Evolutionary conservation across 2,888 invertebrate species (phyloP).

Genomic region (Hirtodrosophila histrioides): DNA sequence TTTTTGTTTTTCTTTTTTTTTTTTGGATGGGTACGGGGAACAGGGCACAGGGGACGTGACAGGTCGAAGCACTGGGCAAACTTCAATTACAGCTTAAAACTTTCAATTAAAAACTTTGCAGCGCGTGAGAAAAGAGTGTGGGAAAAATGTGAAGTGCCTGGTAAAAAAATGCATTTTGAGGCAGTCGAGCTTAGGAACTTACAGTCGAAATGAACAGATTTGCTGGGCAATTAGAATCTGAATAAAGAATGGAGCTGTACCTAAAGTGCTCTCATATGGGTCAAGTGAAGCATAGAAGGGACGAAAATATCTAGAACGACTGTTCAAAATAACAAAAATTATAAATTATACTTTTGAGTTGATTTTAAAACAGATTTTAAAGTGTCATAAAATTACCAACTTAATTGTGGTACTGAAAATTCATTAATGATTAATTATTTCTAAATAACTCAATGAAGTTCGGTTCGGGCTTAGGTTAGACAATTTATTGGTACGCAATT

Average conservation of each 20-base stretch:
- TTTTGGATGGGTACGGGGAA: neutral
- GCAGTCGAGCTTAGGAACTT: conserved; percentile 40
- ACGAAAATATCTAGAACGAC: no score
- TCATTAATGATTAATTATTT: no score
- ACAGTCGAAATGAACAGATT: conserved; percentile 43
- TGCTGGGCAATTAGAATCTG: conserved; percentile 40
- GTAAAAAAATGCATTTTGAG: conserved; percentile 48
- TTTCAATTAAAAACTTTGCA: conserved; percentile 73
- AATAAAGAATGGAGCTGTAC: conserved; percentile 7
- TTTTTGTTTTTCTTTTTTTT: no score
- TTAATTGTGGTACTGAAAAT: no score
- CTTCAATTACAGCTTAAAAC: conserved; percentile 77
- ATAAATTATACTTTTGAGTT: no score
- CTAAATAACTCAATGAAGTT: no score
- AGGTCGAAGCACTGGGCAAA: conserved; percentile 67
- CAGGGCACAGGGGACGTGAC: conserved; percentile 34
- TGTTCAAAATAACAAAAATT: no score
- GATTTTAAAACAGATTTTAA: no score
- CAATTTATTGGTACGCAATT: no score
- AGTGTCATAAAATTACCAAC: no score
- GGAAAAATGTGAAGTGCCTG: conserved; percentile 18
- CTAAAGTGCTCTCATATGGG: conserved; percentile 21
- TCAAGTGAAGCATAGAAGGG: conserved; percentile 6
- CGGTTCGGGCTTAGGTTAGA: no score
- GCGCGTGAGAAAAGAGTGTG: conserved; percentile 55